These are phyloP conservation scores for Lasioglossum albipes DNA, from an alignment of 1,140 invertebrate species.

Conservation along the genomic window DNA sequence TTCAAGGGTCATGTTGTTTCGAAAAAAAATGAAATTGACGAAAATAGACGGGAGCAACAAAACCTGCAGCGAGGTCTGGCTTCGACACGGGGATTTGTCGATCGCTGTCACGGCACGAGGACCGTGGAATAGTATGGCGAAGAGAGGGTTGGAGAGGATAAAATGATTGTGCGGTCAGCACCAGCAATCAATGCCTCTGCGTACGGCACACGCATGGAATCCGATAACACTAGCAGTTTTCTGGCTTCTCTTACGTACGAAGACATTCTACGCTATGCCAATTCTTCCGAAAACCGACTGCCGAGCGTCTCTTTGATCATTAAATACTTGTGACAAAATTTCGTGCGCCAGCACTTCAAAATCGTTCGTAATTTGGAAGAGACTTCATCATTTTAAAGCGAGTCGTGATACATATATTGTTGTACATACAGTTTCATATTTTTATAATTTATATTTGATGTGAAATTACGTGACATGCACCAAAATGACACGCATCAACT, in stretches of 20 bases:
- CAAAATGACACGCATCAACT: background rate
- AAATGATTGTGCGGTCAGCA: constrained; percentile 70
- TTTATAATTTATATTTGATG: background rate
- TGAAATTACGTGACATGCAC: background rate
- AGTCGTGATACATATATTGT: background rate
- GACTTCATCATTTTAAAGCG: background rate
- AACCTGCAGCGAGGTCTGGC: constrained; percentile 54
- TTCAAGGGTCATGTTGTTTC: constrained; percentile 16
- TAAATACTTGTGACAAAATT: background rate
- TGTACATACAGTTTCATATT: background rate
- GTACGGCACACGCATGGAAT: constrained; percentile 61
- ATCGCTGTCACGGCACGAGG: constrained; percentile 64
- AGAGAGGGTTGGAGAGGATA: constrained; percentile 58
- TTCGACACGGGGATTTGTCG: constrained; percentile 62
- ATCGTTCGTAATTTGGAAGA: background rate
- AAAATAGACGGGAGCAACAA: constrained; percentile 58
- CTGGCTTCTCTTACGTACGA: constrained; percentile 27
- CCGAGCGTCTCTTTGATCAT: background rate
- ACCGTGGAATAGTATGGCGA: constrained; percentile 44
- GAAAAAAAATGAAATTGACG: constrained; percentile 45
- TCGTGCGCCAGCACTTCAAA: background rate
- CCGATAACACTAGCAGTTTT: constrained; percentile 60
- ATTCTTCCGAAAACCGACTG: background rate
- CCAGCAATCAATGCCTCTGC: constrained; percentile 67
- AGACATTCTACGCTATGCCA: constrained; percentile 13